These are phyloP conservation scores for Pinctada fucata DNA, from an alignment of 2,888 invertebrate species.

Conservation along the genomic window DNA sequence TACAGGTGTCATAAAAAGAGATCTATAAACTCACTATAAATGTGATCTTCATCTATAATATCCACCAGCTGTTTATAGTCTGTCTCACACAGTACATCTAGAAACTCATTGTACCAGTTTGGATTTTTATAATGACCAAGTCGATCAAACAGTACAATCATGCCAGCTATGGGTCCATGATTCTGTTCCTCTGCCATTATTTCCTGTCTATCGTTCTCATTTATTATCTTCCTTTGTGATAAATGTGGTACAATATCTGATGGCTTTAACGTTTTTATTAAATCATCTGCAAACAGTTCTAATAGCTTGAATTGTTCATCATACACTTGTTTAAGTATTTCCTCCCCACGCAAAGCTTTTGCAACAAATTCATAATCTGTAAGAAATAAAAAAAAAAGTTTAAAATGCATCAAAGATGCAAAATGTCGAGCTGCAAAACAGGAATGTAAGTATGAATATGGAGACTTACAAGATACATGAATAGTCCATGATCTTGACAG, in stretches of 20 bases:
- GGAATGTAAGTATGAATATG: too few relatives aligned
- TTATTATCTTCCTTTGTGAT: slow-evolving; percentile 16
- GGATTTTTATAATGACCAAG: slow-evolving; percentile 15
- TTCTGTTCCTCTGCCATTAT: slow-evolving; percentile 26
- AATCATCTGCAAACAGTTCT: slow-evolving; percentile 16
- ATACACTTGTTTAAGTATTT: slow-evolving; percentile 5
- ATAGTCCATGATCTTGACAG: too few relatives aligned
- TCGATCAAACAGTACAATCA: slow-evolving; percentile 27
- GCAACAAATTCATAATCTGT: slow-evolving; percentile 38
- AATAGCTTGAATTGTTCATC: slow-evolving; percentile 20
- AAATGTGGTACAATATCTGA: slow-evolving; percentile 16
- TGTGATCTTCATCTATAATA: slow-evolving; percentile 1
- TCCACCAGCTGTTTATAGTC: slow-evolving; percentile 8
- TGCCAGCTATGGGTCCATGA: slow-evolving; percentile 26
- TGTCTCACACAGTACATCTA: slow-evolving; percentile 26
- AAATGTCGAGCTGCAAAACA: too few relatives aligned
- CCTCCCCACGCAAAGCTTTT: slow-evolving; percentile 7
- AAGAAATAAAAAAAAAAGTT: not conserved
- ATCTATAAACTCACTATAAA: not conserved
- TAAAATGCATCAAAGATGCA: too few relatives aligned
- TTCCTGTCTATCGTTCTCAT: slow-evolving; percentile 33
- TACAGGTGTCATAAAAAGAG: too few relatives aligned
- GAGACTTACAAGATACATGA: not conserved
- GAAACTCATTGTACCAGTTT: slow-evolving; percentile 37
- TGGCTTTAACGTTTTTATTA: slow-evolving; percentile 21